Base-by-base conservation (phyloP, 2,888 invertebrate genomes). In the Mellilla xanthometata region DNA sequence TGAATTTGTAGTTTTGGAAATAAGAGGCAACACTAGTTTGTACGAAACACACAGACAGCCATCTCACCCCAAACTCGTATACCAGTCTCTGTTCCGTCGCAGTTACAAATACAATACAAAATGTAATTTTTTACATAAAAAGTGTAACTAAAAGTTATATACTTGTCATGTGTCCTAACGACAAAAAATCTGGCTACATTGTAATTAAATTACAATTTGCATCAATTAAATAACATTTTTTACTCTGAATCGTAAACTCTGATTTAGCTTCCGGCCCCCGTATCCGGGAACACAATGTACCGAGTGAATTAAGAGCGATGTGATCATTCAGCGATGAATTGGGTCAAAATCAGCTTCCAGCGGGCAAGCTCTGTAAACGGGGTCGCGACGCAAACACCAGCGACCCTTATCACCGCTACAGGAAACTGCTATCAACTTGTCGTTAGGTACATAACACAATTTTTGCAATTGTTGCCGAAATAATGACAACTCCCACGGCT, bases 401-500 rank as follows among this genome's bases (percentile, higher is more conserved):
- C 72, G 66, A 68, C 72, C 68, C 67, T 84, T 88, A 88, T 88
- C 88, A 61, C 58, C 60, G 56, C 61, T 65, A 68, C 86, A 84
- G 89, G 88, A 89, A 83, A 60, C 76, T 62, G 72, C 71, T 89
- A 89, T 89, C 89, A 81, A 81, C 72, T 81, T 84, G 84, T 82
- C 85, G 86, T 78, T 84, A 75, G 77, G 78, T 80, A 81, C 69
- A 70, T 80, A 85, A 81, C 77, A 84, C 70, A 83, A 82, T 88
- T 88, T 88, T 88, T 88, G 89, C 89, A 88, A 88, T 84, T 72
- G 74, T 88, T 88, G 88, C 88, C 89, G 88, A 89, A 88, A 87
- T 86, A 80, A 80, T 77, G 72, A 66, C 69, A 65, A 83, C 83
- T 77, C 76, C 81, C 80, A 83, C 81, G 72, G 66, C 67, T 59